Conservation (phyloP, 2,888 invertebrate species). For the Seira ritae region DNA sequence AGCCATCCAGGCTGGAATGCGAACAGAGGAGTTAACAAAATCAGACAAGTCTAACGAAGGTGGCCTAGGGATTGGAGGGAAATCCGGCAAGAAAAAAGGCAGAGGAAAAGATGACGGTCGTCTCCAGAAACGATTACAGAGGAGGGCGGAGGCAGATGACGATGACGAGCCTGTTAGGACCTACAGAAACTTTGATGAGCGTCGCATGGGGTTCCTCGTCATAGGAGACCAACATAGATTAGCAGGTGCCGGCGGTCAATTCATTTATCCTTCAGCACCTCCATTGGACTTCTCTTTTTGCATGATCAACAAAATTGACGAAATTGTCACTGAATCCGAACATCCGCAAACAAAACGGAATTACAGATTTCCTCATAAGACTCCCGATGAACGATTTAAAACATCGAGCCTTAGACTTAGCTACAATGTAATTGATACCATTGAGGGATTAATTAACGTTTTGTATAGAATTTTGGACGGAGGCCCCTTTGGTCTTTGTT, state of each 20-base stretch:
- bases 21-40: constrained; percentile 34
- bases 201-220: constrained; percentile 68
- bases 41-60: constrained; percentile 2
- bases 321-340: constrained; percentile 69
- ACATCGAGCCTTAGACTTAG: constrained; percentile 70
- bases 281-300: constrained; percentile 72
- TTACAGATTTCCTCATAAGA: constrained; percentile 66
- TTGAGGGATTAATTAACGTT: constrained; percentile 69
- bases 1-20: constrained; percentile 69
- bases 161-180: constrained; percentile 57
- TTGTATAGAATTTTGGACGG: constrained; percentile 71
- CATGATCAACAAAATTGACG: constrained; percentile 71
- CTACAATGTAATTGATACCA: constrained; percentile 71
- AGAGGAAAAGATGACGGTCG: constrained; percentile 51
- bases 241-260: constrained; percentile 39
- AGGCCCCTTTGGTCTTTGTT: constrained; percentile 74
- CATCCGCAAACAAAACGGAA: constrained; percentile 67
- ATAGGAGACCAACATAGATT: constrained; percentile 71
- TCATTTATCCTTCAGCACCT: constrained; percentile 66
- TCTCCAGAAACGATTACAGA: constrained; percentile 34
- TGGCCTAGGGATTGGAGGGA: not conserved
- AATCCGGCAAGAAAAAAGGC: constrained; percentile 53
- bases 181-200: constrained; percentile 69
- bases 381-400: constrained; percentile 69
- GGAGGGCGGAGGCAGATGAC: constrained; percentile 41